Percentiles rank a stretch among this genome's conserved stretches.
Conservation (phyloP, 2,113 vertebrate species). For the Xenus cinereus region DNA sequence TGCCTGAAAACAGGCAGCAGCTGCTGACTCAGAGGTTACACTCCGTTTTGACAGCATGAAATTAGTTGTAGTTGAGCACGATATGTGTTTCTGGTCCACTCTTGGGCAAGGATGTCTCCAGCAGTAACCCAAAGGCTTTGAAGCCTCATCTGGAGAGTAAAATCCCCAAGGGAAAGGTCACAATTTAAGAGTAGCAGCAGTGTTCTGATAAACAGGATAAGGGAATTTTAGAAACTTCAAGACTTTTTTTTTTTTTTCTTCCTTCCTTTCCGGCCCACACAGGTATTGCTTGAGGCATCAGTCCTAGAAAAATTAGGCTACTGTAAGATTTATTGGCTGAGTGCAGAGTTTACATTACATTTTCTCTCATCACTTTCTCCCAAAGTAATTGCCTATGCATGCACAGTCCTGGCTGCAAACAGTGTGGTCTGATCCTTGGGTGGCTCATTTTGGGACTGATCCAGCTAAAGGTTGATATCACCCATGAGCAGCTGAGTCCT, state of each 20-base stretch:
- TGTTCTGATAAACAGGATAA: slow-evolving; percentile 56
- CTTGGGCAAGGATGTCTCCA: neutral
- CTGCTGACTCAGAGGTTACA: neutral
- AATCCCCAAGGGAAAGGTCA: slow-evolving; percentile 45
- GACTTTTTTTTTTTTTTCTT: neutral
- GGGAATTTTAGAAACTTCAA: slow-evolving; percentile 57
- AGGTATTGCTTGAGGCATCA: slow-evolving; percentile 59
- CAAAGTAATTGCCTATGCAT: slow-evolving; percentile 59
- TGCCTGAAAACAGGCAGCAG: neutral
- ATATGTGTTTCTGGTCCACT: neutral
- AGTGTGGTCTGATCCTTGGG: slow-evolving; percentile 65
- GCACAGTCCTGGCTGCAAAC: slow-evolving; percentile 58
- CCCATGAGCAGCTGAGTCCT: slow-evolving; percentile 41
- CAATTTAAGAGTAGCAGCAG: slow-evolving; percentile 23
- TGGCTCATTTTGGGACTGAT: slow-evolving; percentile 51
- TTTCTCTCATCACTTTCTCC: slow-evolving; percentile 68
- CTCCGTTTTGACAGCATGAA: neutral
- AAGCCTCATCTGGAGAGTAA: slow-evolving; percentile 21
- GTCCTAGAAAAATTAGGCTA: slow-evolving; percentile 67
- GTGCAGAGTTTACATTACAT: slow-evolving; percentile 62
- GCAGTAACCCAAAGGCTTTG: slow-evolving; percentile 26
- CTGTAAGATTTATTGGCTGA: slow-evolving; percentile 70
- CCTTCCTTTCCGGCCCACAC: slow-evolving; percentile 69
- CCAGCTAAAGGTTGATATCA: slow-evolving; percentile 48
- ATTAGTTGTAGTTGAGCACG: neutral